Percentiles rank a stretch among this genome's conserved stretches.
phyloP scores from a whole-genome alignment of 2,113 vertebrate genomes.

The Thomomys bottae region DNA sequence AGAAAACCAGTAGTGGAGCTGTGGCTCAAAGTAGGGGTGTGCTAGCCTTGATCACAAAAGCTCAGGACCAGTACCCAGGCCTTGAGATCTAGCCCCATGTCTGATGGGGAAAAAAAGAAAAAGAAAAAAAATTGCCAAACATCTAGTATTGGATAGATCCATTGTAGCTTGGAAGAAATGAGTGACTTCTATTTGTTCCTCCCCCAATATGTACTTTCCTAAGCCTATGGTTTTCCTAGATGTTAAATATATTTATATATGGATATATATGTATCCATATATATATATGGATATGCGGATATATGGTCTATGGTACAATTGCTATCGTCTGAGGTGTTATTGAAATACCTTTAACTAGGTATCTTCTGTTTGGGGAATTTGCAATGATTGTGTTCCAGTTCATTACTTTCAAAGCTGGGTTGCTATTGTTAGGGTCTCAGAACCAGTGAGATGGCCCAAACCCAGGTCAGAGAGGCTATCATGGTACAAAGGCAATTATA shows the following conservation, averaged over 20 bases:
- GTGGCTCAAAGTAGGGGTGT: no score
- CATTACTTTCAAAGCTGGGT: slow-evolving; percentile 84
- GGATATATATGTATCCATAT: no score
- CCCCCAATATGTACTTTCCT: slow-evolving; percentile 63
- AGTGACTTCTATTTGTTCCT: slow-evolving; percentile 63
- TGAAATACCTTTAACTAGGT: slow-evolving; percentile 84
- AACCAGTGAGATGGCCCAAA: slow-evolving; percentile 83
- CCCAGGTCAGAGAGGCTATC: slow-evolving; percentile 84
- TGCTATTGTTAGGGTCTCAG: slow-evolving; percentile 81
- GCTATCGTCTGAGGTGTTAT: slow-evolving; percentile 74
- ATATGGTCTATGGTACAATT: slow-evolving; percentile 66
- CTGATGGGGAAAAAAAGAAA: no score
- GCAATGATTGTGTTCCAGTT: slow-evolving; percentile 85
- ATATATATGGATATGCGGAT: background rate
- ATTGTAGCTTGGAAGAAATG: slow-evolving; percentile 15
- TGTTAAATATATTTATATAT: no score
- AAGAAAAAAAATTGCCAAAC: background rate
- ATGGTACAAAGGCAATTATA: slow-evolving; percentile 90
- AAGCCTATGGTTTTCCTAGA: slow-evolving; percentile 56
- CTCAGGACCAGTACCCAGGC: no score
- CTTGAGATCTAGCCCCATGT: no score
- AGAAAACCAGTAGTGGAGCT: no score
- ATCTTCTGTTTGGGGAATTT: slow-evolving; percentile 83
- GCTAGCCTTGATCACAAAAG: no score
- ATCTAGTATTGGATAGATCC: slow-evolving; percentile 13